Evolutionary conservation across 1,140 invertebrate genomes (phyloP), one percentile per base, ranked within the genome.

Genomic region (Hypsibius dujardini): DNA sequence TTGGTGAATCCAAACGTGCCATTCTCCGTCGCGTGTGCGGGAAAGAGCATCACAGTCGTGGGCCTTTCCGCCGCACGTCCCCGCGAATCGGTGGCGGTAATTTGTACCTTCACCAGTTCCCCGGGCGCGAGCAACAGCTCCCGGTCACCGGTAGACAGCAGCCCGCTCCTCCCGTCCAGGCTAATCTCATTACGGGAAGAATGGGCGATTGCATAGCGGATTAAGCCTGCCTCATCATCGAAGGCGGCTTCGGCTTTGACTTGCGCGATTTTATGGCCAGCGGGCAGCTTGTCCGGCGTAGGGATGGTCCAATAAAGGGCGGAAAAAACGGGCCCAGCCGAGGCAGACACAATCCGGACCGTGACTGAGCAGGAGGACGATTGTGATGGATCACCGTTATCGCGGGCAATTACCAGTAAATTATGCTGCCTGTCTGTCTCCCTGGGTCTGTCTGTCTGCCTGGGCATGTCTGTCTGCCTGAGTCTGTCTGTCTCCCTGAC

Each of bases 201-300:
- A 67, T 67, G 42, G 62, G 42, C 62, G 3, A 67, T 7, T 67
- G 62, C 62, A 42, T 67, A 67, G 42, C 42, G 62, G 62, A 67
- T 67, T 42, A 67, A 3, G 42, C 45, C 62, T 14, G 3, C 42
- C 62, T 42, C 7, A 67, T 67, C 62, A 67, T 3, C n/a, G n/a
- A n/a, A n/a, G n/a, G n/a, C 62, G 42, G 12, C 62, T 3, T 7
- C 45, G 42, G 62, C 62, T 67, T 7, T 67, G 7, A 67, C 62
- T 67, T 7, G 7, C 12, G 62, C 45, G 7, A 67, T 12, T 67
- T 7, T 67, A 7, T 67, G 62, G 42, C 62, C 62, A 42, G 62
- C 62, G 62, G 62, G 3, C 62, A 67, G 42, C 3, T 42, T 42
- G 62, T 67, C 42, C 62, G 7, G 62, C 42, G 45, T 42, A 3